Percentiles rank a stretch among this genome's conserved stretches.
phyloP scores from a whole-genome alignment of 2,888 invertebrate species.

The Mystacides longicornis region DNA sequence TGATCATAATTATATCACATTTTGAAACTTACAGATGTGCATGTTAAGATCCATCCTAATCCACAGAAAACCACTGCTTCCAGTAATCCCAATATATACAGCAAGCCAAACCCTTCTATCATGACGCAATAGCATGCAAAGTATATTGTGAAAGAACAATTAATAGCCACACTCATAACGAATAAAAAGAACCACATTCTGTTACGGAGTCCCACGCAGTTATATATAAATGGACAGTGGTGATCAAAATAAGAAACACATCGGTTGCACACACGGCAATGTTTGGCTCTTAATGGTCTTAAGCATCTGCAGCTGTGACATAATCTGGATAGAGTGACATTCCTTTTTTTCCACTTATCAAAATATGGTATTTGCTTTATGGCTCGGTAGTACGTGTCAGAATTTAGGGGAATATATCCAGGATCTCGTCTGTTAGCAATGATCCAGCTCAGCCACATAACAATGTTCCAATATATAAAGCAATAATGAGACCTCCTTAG shows the following conservation, averaged over 20 bases:
- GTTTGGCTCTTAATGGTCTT: constrained; percentile 81
- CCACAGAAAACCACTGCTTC: constrained; percentile 81
- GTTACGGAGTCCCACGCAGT: constrained; percentile 87
- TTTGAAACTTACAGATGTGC: constrained; percentile 80
- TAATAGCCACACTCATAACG: constrained; percentile 79
- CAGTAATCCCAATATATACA: constrained; percentile 76
- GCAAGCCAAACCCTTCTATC: constrained; percentile 74
- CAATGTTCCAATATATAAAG: constrained; percentile 82
- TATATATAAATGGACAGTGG: constrained; percentile 93
- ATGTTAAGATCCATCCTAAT: constrained; percentile 80
- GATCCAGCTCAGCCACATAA: constrained; percentile 92
- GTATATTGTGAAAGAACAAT: constrained; percentile 81
- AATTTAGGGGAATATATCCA: constrained; percentile 81
- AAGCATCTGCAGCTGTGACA: constrained; percentile 89
- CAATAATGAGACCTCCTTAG: constrained; percentile 80
- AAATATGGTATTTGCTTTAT: constrained; percentile 90
- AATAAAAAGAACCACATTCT: constrained; percentile 91
- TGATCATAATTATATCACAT: too few relatives aligned
- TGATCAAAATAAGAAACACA: constrained; percentile 89
- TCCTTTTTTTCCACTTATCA: constrained; percentile 86
- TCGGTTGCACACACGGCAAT: constrained; percentile 85
- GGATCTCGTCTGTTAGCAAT: constrained; percentile 85
- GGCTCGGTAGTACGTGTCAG: constrained; percentile 82
- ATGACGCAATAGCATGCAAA: constrained; percentile 81
- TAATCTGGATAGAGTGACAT: constrained; percentile 69